phyloP scores from a whole-genome alignment of 1,140 invertebrate species.

The Nephila pilipes region DNA sequence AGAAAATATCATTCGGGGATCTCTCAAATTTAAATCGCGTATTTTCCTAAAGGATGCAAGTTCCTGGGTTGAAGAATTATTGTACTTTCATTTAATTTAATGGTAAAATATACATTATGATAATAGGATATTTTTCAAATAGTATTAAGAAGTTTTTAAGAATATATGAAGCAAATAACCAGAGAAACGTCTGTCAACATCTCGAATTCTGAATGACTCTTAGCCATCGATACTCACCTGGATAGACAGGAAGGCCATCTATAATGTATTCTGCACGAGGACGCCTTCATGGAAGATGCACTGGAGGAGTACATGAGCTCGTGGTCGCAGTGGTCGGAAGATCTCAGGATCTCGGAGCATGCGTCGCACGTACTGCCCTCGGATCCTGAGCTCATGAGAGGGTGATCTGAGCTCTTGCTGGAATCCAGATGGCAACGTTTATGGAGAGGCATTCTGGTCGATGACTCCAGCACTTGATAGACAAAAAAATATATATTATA shows the following conservation, averaged over 20 bases:
- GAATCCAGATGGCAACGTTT: slow-evolving; percentile 50
- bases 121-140: too few relatives aligned
- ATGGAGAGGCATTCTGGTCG: slow-evolving; percentile 63
- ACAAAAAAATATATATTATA: background rate
- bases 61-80: too few relatives aligned
- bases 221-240: slow-evolving; percentile 17
- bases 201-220: too few relatives aligned
- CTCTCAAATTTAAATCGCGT: too few relatives aligned
- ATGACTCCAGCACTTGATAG: slow-evolving; percentile 69
- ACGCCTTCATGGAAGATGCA: slow-evolving; percentile 52
- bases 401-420: slow-evolving; percentile 7
- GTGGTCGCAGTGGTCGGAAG: background rate
- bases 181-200: too few relatives aligned
- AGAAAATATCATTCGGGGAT: too few relatives aligned
- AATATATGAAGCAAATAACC: too few relatives aligned
- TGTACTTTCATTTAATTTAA: too few relatives aligned
- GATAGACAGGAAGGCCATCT: slow-evolving; percentile 73
- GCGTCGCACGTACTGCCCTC: slow-evolving; percentile 76
- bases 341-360: slow-evolving; percentile 71
- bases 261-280: slow-evolving; percentile 72
- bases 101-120: too few relatives aligned
- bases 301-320: slow-evolving; percentile 3
- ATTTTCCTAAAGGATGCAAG: too few relatives aligned
- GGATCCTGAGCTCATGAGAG: slow-evolving; percentile 66
- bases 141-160: too few relatives aligned